Conservation (phyloP, 2,113 vertebrate genomes). For the Tachycineta bicolor region DNA sequence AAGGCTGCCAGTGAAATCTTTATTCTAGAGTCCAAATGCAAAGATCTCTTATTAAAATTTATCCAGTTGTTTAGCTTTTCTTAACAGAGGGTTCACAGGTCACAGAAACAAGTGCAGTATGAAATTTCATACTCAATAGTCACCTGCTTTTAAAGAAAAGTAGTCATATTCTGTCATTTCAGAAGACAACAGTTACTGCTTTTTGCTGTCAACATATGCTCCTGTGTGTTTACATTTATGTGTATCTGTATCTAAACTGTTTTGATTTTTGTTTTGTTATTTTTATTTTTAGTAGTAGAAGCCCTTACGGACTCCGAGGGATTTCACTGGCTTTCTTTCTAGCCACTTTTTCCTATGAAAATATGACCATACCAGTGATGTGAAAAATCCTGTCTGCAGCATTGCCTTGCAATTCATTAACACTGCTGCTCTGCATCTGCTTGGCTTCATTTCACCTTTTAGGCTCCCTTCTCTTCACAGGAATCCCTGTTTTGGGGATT, state of each 20-base stretch:
- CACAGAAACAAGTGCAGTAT: constrained; percentile 4
- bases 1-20: not conserved
- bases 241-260: not conserved
- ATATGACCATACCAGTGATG: not conserved
- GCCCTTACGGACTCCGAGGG: not conserved
- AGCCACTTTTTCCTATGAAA: not conserved
- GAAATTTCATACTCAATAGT: constrained; percentile 10
- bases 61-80: constrained; percentile 21
- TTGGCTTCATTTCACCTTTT: not conserved
- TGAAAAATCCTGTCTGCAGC: not conserved
- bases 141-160: constrained; percentile 23
- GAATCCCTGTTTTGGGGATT: not conserved
- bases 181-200: not conserved
- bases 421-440: not conserved
- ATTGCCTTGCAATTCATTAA: not conserved
- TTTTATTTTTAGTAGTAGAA: not conserved
- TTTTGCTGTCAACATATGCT: not conserved
- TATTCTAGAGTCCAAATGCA: not conserved
- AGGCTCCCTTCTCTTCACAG: not conserved
- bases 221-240: not conserved
- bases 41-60: constrained; percentile 20
- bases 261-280: not conserved
- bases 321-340: not conserved
- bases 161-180: not conserved
- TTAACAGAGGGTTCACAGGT: not conserved